Percentiles rank a stretch among this genome's conserved stretches.
Evolutionary conservation across 2,113 vertebrate genomes (phyloP).

Genomic region (Mugil cephalus): DNA sequence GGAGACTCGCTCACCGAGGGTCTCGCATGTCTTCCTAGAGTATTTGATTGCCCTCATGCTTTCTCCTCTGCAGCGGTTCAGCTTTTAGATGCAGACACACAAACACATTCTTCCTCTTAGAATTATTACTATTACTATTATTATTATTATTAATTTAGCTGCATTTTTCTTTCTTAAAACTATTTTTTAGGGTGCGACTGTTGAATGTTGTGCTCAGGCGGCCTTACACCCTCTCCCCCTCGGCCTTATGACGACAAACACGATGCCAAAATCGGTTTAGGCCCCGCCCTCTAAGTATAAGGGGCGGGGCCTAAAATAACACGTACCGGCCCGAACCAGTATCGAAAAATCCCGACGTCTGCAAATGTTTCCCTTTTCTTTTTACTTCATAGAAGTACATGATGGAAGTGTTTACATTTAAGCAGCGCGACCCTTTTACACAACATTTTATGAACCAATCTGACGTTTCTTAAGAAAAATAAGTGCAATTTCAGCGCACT

Average conservation of each 20-base stretch:
- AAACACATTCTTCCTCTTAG: constrained; percentile 3
- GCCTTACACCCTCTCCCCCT: constrained; percentile 64
- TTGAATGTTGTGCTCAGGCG: constrained; percentile 75
- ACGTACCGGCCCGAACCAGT: too few relatives aligned
- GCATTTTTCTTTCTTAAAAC: background rate
- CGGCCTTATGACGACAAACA: constrained; percentile 58
- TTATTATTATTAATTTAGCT: constrained; percentile 32
- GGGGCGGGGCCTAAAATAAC: too few relatives aligned
- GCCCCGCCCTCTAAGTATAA: constrained; percentile 2
- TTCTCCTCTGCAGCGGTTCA: background rate
- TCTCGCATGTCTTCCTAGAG: constrained; percentile 49
- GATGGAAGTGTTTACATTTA: too few relatives aligned
- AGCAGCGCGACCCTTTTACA: too few relatives aligned
- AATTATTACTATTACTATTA: too few relatives aligned
- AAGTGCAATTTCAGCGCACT: too few relatives aligned
- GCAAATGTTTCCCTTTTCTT: too few relatives aligned
- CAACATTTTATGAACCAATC: too few relatives aligned
- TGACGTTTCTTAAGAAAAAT: too few relatives aligned
- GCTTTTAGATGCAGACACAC: constrained; percentile 5
- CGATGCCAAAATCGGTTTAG: constrained; percentile 51
- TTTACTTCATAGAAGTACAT: too few relatives aligned
- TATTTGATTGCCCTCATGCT: background rate
- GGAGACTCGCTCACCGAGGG: constrained; percentile 35
- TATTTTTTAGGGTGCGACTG: constrained; percentile 47
- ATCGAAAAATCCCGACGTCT: too few relatives aligned